phyloP scores from a whole-genome alignment of 2,888 invertebrate genomes.

The Tachina lurida region DNA sequence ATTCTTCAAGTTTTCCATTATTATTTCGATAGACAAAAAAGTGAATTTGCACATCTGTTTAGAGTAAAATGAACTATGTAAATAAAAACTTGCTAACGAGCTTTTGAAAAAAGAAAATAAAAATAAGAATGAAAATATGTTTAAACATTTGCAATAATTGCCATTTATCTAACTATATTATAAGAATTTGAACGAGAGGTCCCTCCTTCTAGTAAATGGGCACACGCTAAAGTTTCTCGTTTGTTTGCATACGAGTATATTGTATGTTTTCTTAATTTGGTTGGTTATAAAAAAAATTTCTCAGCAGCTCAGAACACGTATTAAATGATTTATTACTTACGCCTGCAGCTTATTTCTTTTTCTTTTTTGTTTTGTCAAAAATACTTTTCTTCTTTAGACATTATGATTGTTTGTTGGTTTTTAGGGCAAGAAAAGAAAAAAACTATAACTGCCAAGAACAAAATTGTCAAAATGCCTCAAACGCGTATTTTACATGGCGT shows the following conservation, averaged over 20 bases:
- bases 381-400: background rate
- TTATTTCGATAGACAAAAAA: background rate
- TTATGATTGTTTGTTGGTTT: background rate
- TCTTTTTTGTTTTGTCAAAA: background rate
- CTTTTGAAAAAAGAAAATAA: background rate
- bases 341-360: constrained; percentile 28
- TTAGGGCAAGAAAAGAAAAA: background rate
- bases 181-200: background rate
- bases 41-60: constrained; percentile 8
- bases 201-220: background rate
- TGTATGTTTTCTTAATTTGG: background rate
- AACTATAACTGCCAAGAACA: background rate
- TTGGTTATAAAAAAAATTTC: constrained; percentile 28
- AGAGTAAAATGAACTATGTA: background rate
- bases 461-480: background rate
- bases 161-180: background rate
- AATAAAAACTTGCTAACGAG: constrained; percentile 2
- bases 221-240: background rate
- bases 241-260: background rate
- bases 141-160: background rate
- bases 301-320: constrained; percentile 49
- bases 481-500: too few species aligned
- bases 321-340: constrained; percentile 63
- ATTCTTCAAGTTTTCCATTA: too few species aligned
- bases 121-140: background rate